phyloP scores from a whole-genome alignment of 2,888 invertebrate genomes.

The Trilocha varians region DNA sequence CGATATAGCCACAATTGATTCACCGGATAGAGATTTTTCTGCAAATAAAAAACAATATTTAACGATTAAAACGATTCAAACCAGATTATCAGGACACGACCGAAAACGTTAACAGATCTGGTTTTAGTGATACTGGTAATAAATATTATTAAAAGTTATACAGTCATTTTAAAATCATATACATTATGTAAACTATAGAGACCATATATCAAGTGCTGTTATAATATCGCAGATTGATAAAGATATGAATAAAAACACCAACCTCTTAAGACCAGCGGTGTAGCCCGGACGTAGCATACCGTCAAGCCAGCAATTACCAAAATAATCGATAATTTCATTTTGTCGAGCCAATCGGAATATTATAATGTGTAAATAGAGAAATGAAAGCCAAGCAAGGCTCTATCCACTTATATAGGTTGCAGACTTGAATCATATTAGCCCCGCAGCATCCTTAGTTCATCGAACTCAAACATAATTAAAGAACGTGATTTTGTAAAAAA shows the following conservation, averaged over 20 bases:
- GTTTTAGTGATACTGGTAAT: too few relatives aligned
- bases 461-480: constrained; percentile 7
- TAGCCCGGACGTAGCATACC: constrained; percentile 12
- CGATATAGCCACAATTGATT: constrained; percentile 40
- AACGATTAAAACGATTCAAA: too few relatives aligned
- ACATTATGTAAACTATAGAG: too few relatives aligned
- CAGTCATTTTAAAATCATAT: too few relatives aligned
- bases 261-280: constrained; percentile 44
- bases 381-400: constrained; percentile 2
- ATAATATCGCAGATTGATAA: neutral
- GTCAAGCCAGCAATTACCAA: constrained; percentile 10
- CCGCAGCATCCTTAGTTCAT: constrained; percentile 3
- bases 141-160: too few relatives aligned
- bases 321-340: constrained; percentile 8
- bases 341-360: constrained; percentile 1
- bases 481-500: constrained; percentile 6
- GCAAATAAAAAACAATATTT: too few relatives aligned
- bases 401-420: constrained; percentile 8
- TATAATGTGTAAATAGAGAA: constrained; percentile 6
- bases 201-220: too few relatives aligned
- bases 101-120: too few relatives aligned
- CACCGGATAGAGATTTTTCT: constrained; percentile 43
- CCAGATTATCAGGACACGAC: too few relatives aligned
- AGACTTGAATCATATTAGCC: constrained; percentile 5
- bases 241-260: constrained; percentile 10